These are phyloP conservation scores for Sinopyrophorus schimmeli DNA, from an alignment of 2,888 invertebrate genomes.

Conservation along the genomic window DNA sequence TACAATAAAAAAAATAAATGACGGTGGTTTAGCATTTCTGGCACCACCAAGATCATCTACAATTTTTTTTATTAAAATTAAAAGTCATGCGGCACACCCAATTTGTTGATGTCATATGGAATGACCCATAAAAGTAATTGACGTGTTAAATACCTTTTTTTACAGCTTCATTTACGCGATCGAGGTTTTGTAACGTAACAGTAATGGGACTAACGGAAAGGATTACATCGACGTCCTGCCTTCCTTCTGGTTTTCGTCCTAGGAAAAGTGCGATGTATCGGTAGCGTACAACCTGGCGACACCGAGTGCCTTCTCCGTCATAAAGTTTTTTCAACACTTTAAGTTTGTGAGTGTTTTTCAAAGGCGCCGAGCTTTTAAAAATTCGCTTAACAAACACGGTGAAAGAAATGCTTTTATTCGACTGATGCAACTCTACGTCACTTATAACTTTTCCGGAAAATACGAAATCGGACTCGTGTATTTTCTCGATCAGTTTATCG, in stretches of 20 bases:
- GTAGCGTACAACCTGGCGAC: conserved; percentile 50
- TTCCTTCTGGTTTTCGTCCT: conserved; percentile 44
- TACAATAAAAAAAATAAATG: too few species aligned
- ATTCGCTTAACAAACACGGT: conserved; percentile 50
- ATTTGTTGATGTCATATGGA: too few species aligned
- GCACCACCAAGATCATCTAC: too few species aligned
- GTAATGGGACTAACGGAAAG: conserved; percentile 52
- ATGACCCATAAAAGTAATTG: background rate
- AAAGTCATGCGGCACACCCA: too few species aligned
- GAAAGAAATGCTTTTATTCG: conserved; percentile 46
- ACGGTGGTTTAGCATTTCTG: too few species aligned
- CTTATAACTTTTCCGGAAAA: conserved; percentile 53
- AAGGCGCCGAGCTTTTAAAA: conserved; percentile 48
- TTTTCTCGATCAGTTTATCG: conserved; percentile 42
- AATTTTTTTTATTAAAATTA: too few species aligned
- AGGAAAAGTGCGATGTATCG: conserved; percentile 54
- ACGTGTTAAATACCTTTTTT: conserved; percentile 47
- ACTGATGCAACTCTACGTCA: conserved; percentile 41
- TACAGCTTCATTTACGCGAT: conserved; percentile 51
- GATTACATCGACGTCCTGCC: conserved; percentile 46
- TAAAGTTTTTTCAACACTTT: conserved; percentile 47
- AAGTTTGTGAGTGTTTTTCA: conserved; percentile 45
- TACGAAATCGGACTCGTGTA: conserved; percentile 46
- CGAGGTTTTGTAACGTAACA: conserved; percentile 54
- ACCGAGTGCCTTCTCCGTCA: conserved; percentile 51